A percentile compares a stretch with the other conserved stretches of the same genome.
Conservation (phyloP, 2,888 invertebrate species). For the Artemia sinica region DNA sequence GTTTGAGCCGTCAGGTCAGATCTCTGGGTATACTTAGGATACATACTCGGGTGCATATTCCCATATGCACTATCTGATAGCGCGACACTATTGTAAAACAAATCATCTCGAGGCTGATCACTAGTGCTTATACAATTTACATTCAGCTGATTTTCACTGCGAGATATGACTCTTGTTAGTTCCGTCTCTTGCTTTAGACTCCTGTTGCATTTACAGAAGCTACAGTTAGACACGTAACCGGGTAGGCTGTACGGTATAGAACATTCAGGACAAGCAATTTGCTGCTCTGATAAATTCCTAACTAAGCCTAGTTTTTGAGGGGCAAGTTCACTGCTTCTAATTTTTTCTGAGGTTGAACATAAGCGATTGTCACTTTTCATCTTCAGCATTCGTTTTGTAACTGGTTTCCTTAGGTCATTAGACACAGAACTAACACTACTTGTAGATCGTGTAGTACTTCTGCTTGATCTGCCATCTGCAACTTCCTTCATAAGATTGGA, state of each 20-base stretch:
- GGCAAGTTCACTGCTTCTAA: neutral
- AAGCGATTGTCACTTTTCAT: constrained; percentile 15
- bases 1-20: constrained; percentile 20
- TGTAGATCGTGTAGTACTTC: neutral
- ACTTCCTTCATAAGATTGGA: neutral
- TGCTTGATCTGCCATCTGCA: neutral
- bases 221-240: constrained; percentile 21
- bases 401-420: neutral
- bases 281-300: neutral
- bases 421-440: neutral
- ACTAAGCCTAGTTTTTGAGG: neutral
- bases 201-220: constrained; percentile 16
- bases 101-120: constrained; percentile 15
- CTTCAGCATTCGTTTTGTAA: neutral
- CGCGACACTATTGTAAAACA: constrained; percentile 14
- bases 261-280: constrained; percentile 20
- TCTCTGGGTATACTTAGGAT: neutral
- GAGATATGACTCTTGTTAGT: constrained; percentile 41
- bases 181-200: constrained; percentile 11
- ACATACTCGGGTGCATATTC: constrained; percentile 1
- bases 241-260: constrained; percentile 21
- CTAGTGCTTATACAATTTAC: constrained; percentile 18
- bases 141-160: constrained; percentile 56
- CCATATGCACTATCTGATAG: constrained; percentile 2
- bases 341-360: constrained; percentile 14